phyloP scores from a whole-genome alignment of 2,888 invertebrate species.

The Lagria hirta region DNA sequence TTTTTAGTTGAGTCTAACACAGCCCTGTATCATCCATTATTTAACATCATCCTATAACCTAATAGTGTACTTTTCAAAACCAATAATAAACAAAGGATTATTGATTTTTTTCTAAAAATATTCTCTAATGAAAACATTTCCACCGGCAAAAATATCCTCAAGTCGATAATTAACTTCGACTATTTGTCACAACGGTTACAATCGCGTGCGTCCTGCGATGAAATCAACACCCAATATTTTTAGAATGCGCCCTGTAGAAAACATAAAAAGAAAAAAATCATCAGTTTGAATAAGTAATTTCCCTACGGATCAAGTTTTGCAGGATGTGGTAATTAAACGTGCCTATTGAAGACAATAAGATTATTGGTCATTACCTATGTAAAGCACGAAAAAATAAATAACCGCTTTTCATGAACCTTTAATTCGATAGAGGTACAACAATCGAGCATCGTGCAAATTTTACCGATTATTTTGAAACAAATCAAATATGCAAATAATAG shows the following conservation, averaged over 20 bases:
- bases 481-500: constrained; percentile 55
- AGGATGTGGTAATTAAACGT: constrained; percentile 12
- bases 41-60: no score
- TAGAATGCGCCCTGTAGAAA: constrained; percentile 2
- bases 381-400: constrained; percentile 8
- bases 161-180: no score
- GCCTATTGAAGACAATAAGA: constrained; percentile 15
- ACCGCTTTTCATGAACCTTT: constrained; percentile 15
- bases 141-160: no score
- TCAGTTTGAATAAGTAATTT: constrained; percentile 12
- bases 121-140: no score
- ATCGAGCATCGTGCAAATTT: constrained; percentile 35
- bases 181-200: no score
- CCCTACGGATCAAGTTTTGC: neutral
- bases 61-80: no score
- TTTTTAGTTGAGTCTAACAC: no score
- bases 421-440: constrained; percentile 12
- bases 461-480: constrained; percentile 44
- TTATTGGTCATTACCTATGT: constrained; percentile 15
- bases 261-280: constrained; percentile 4
- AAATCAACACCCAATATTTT: constrained; percentile 1
- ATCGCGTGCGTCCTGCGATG: neutral
- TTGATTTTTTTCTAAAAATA: no score
- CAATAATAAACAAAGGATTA: no score
- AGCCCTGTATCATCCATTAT: no score